Conservation (phyloP, 2,113 vertebrate species). For the Chaetodon trifascialis region DNA sequence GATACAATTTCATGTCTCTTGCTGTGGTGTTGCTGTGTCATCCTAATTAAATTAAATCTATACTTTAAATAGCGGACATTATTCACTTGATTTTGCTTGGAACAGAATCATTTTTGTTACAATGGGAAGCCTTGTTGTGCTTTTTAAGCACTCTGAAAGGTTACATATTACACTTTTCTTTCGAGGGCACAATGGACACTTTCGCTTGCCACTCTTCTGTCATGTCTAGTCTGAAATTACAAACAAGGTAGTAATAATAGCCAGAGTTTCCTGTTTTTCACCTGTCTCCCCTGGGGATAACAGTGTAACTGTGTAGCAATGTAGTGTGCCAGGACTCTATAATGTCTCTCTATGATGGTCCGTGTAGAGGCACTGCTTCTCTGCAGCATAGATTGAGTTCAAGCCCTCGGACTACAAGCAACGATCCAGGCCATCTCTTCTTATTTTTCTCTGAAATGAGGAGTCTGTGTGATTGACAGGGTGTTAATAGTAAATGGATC, state of each 20-base stretch:
- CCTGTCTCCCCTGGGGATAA: slow-evolving; percentile 37
- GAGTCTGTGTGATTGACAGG: slow-evolving; percentile 60
- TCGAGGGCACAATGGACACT: slow-evolving; percentile 34
- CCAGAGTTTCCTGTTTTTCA: slow-evolving; percentile 52
- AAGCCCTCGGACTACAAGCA: slow-evolving; percentile 66
- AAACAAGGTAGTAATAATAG: slow-evolving; percentile 66
- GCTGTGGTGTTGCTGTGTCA: background rate
- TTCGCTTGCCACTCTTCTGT: slow-evolving; percentile 43
- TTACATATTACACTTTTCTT: slow-evolving; percentile 52
- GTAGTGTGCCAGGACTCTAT: slow-evolving; percentile 38
- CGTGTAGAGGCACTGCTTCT: slow-evolving; percentile 40
- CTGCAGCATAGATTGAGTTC: slow-evolving; percentile 75
- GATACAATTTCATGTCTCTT: background rate
- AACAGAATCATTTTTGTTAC: background rate
- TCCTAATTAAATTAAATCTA: background rate
- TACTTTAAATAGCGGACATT: background rate
- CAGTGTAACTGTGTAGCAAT: slow-evolving; percentile 61
- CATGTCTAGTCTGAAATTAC: slow-evolving; percentile 65
- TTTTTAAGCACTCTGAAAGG: slow-evolving; percentile 17
- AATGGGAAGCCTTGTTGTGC: background rate
- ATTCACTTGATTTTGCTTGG: background rate
- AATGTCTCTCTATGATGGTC: slow-evolving; percentile 43
- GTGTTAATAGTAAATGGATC: slow-evolving; percentile 62
- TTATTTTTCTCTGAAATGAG: slow-evolving; percentile 59
- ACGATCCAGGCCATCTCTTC: slow-evolving; percentile 49